Evolutionary conservation across 2,797 vertebrate species (phyloP), one percentile per base, ranked within the genome.

Genomic region (Acomys russatus): DNA sequence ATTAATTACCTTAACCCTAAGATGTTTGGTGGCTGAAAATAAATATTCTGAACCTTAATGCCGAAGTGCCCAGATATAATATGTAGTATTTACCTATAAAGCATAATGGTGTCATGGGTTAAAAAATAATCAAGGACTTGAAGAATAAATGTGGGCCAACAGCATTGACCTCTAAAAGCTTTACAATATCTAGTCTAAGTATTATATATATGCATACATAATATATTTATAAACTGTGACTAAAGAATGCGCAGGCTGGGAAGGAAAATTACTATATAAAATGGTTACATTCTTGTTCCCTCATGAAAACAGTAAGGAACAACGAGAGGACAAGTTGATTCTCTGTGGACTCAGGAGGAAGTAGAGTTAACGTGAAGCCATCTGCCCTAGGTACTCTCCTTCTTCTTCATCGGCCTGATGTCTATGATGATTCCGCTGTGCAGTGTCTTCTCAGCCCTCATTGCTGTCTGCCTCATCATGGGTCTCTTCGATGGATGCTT

Each of bases 381-480:
- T 97, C 89, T 93, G 63, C 87, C 70, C 79, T 96, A 99, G 99
- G 99, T 99, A 56, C 90, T 99, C 2, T 99, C 99, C 2, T 99
- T 99, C 98, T 95, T 99, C 54, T 99, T 99, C 88, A 99, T 99
- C 5, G 99, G 99, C 35, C 38, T 99, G 97, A 99, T 99, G 99
- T 99, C 99, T 61, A 99, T 99, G 99, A 99, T 99, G 99, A 99
- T 99, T 90, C 99, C 99, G 0, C 94, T 99, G 96, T 99, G 99
- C 95, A 25, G 98, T 0, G 63, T 98, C 95, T 99, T 99, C 0
- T 99, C 99, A 0, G 99, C 98, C 17, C 99, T 99, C 76, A 99
- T 99, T 1, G 99, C 99, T 0, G 99, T 99, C 66, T 99, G 99
- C 95, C 99, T 99, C 95, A 97, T 99, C 93, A 99, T 99, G 99